Conservation (phyloP, 1,140 invertebrate genomes). For the Aphaenogaster floridana region DNA sequence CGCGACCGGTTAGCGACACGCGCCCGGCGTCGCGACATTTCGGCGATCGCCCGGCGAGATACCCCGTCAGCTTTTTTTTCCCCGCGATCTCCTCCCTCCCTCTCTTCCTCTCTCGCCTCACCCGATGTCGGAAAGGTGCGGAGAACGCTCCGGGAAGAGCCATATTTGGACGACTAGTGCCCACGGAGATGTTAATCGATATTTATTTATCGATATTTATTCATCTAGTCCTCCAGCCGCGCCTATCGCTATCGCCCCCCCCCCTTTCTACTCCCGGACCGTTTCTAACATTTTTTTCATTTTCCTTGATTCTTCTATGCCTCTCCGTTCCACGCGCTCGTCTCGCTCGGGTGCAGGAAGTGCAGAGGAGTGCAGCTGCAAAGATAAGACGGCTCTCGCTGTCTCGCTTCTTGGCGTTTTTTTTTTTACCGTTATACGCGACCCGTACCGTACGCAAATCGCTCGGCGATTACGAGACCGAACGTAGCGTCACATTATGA, state of each 20-base stretch:
- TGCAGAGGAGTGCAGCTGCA: not conserved
- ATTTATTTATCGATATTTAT: too few species aligned
- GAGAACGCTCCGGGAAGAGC: too few species aligned
- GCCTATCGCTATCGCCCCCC: too few species aligned
- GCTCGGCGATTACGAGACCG: not conserved
- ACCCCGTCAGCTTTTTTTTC: not conserved
- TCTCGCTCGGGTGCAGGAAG: not conserved
- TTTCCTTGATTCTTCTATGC: not conserved
- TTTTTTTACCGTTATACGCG: constrained; percentile 52
- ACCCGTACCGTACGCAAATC: not conserved
- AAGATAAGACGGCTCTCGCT: not conserved
- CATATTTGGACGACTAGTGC: too few species aligned
- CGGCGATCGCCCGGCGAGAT: too few species aligned
- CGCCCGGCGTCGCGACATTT: not conserved
- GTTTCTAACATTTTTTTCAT: not conserved
- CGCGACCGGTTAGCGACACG: not conserved
- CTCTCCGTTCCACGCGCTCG: not conserved
- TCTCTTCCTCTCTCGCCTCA: too few species aligned
- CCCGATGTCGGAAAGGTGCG: too few species aligned
- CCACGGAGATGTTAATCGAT: too few species aligned
- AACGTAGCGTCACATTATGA: not conserved
- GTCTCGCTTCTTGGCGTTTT: not conserved
- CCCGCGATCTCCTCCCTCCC: too few species aligned
- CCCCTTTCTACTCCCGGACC: too few species aligned
- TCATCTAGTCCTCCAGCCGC: too few species aligned